Evolutionary conservation across 2,113 vertebrate species (phyloP).

Genomic region (Aspiorhynchus laticeps): DNA sequence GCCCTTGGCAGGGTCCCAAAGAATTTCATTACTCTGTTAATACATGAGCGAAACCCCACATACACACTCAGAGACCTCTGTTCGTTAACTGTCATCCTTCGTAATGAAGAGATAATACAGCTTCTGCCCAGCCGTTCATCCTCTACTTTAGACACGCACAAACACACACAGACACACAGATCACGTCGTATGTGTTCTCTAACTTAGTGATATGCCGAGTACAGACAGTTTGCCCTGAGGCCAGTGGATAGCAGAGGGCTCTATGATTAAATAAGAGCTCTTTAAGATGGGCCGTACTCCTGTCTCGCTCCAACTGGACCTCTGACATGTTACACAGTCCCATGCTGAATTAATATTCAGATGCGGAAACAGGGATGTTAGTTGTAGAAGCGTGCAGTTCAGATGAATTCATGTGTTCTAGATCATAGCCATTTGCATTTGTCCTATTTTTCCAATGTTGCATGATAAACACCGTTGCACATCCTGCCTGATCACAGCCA

Average conservation of each 20-base stretch:
- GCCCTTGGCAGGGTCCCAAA: constrained; percentile 16
- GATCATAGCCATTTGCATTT: neutral
- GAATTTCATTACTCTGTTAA: constrained; percentile 17
- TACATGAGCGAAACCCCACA: constrained; percentile 15
- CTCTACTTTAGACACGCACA: constrained; percentile 9
- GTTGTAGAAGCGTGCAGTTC: neutral
- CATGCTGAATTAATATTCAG: constrained; percentile 6
- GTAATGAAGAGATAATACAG: constrained; percentile 37
- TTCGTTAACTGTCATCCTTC: constrained; percentile 41
- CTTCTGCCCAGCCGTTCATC: constrained; percentile 10
- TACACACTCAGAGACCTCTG: constrained; percentile 17
- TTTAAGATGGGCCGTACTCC: neutral
- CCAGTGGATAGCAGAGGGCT: constrained; percentile 31
- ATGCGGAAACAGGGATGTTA: neutral
- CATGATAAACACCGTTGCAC: neutral
- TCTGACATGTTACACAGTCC: constrained; percentile 4
- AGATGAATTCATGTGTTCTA: neutral
- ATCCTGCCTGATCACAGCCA: neutral
- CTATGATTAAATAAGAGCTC: constrained; percentile 28
- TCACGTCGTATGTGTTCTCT: neutral
- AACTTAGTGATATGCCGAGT: constrained; percentile 4
- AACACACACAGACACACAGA: constrained; percentile 14
- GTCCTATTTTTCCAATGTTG: constrained; percentile 7
- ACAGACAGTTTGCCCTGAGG: constrained; percentile 27
- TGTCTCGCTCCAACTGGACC: neutral